Evolutionary conservation across 2,888 invertebrate genomes (phyloP).

Genomic region (Drosophila diplacantha): DNA sequence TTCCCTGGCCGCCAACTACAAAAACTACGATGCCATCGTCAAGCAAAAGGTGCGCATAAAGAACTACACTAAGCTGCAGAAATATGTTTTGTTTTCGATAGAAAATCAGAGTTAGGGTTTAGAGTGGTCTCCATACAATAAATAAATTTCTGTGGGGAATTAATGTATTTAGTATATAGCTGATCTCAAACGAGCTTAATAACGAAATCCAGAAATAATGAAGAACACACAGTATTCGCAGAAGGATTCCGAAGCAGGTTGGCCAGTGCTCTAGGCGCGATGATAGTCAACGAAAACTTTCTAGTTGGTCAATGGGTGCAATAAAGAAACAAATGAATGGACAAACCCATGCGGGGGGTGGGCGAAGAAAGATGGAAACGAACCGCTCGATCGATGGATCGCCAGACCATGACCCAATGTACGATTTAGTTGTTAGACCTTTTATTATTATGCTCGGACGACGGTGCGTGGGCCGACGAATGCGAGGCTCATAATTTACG

Average conservation of each 20-base stretch:
- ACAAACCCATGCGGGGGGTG: slow-evolving; percentile 11
- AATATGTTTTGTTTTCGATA: neutral
- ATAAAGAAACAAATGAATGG: slow-evolving; percentile 40
- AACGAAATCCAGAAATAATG: no score
- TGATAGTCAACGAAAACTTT: slow-evolving; percentile 41
- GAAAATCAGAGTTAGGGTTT: neutral
- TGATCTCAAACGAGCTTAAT: neutral
- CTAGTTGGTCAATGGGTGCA: slow-evolving; percentile 42
- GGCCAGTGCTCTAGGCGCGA: slow-evolving; percentile 28
- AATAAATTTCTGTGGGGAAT: no score
- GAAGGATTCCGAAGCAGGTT: slow-evolving; percentile 15
- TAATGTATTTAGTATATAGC: no score
- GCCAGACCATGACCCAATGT: slow-evolving; percentile 66
- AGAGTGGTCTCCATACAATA: neutral
- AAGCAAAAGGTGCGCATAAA: slow-evolving; percentile 72
- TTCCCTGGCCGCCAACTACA: slow-evolving; percentile 73
- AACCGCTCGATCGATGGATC: slow-evolving; percentile 62
- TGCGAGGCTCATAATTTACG: slow-evolving; percentile 59
- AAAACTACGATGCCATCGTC: slow-evolving; percentile 74
- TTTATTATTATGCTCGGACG: slow-evolving; percentile 55
- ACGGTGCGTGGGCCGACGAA: slow-evolving; percentile 57
- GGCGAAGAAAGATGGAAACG: slow-evolving; percentile 18
- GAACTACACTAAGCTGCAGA: slow-evolving; percentile 47
- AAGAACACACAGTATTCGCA: no score
- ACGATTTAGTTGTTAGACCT: slow-evolving; percentile 64